Conservation (phyloP, 2,113 vertebrate genomes). For the Cyrtonyx montezumae region DNA sequence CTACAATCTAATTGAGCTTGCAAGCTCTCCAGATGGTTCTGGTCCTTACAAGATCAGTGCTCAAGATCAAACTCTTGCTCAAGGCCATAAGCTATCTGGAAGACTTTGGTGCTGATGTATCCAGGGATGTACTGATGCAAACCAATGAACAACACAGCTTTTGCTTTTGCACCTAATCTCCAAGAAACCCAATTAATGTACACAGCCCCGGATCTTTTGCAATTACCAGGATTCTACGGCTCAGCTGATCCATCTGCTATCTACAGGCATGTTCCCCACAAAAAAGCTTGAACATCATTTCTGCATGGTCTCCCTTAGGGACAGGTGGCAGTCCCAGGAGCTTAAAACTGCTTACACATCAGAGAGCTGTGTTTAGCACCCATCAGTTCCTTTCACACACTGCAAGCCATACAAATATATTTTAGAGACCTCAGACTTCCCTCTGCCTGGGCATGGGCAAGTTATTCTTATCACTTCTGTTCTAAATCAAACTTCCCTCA, state of each 20-base stretch:
- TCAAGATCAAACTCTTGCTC: neutral
- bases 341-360: neutral
- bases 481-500: neutral
- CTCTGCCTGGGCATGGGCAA: neutral
- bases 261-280: neutral
- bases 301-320: neutral
- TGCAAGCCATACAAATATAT: neutral
- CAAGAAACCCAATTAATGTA: neutral
- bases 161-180: neutral
- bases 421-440: neutral
- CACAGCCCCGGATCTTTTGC: neutral
- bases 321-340: neutral
- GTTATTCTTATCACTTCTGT: neutral
- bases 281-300: neutral
- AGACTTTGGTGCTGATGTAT: neutral
- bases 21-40: neutral
- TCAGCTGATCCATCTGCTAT: neutral
- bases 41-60: neutral
- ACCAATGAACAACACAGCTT: neutral
- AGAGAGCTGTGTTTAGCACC: neutral
- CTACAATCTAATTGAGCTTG: neutral
- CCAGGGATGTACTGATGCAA: neutral
- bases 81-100: neutral
- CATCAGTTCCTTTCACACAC: neutral
- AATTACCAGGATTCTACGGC: fast-evolving